Evolutionary conservation across 2,797 vertebrate species (phyloP).

Genomic region (Mastacembelus armatus): DNA sequence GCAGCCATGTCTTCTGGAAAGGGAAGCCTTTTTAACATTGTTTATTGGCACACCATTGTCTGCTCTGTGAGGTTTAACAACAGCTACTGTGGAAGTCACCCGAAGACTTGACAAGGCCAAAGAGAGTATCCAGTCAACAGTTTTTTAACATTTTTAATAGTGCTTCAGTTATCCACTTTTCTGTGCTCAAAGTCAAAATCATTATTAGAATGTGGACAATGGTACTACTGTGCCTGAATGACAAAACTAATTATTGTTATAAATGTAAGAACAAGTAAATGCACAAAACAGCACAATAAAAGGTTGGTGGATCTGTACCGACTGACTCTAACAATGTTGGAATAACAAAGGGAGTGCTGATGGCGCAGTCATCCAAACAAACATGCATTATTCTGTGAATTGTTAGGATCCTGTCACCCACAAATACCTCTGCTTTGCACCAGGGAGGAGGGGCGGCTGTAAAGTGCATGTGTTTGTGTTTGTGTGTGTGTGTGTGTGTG

Average conservation of each 20-base stretch:
- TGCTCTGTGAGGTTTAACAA: conserved; percentile 43
- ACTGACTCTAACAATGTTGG: conserved; percentile 76
- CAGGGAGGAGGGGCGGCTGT: conserved; percentile 36
- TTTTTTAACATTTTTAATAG: conserved; percentile 44
- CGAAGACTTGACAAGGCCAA: conserved; percentile 18
- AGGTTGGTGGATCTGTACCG: conserved; percentile 71
- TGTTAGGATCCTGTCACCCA: conserved; percentile 80
- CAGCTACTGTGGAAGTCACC: conserved; percentile 23
- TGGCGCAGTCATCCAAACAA: conserved; percentile 79
- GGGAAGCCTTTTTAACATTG: conserved; percentile 48
- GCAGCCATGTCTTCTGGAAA: conserved; percentile 52
- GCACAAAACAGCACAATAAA: conserved; percentile 73
- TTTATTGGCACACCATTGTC: conserved; percentile 39
- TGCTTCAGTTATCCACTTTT: conserved; percentile 59
- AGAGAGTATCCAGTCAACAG: conserved; percentile 46
- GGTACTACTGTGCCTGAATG: conserved; percentile 66
- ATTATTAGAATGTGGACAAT: conserved; percentile 74
- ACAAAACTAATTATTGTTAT: conserved; percentile 79
- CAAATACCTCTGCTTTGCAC: conserved; percentile 73
- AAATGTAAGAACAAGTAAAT: conserved; percentile 75
- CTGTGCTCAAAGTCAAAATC: conserved; percentile 60
- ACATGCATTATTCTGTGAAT: conserved; percentile 78
- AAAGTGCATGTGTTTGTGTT: conserved; percentile 55
- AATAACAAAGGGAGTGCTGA: conserved; percentile 79
- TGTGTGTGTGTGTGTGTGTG: conserved; percentile 34